Evolutionary conservation across 2,888 invertebrate species (phyloP).

Genomic region (Frankliniella intonsa): DNA sequence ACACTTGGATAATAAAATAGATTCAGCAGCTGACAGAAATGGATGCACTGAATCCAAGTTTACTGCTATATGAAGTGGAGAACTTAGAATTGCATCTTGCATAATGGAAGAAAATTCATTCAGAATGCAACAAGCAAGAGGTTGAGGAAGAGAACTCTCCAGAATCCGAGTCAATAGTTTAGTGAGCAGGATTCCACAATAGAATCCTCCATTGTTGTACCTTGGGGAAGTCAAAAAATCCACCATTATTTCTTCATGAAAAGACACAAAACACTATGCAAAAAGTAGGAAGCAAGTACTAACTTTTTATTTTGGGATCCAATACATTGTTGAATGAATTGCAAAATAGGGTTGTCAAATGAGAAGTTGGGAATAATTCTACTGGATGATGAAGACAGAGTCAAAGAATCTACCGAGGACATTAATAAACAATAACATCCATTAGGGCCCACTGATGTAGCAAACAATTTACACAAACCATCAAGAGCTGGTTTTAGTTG

Average conservation of each 20-base stretch:
- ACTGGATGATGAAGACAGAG: background rate
- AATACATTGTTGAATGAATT: background rate
- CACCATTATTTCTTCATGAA: background rate
- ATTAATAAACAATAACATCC: background rate
- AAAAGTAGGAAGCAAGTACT: background rate
- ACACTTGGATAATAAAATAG: background rate
- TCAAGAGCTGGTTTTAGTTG: background rate
- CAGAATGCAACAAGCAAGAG: background rate
- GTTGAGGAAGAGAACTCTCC: background rate
- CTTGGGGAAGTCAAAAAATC: background rate
- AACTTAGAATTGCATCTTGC: background rate
- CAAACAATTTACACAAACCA: background rate
- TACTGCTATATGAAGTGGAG: background rate
- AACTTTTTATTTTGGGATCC: background rate
- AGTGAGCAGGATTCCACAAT: background rate
- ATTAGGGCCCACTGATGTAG: background rate
- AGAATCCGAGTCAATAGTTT: background rate
- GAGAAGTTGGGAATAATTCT: background rate
- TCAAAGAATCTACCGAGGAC: background rate
- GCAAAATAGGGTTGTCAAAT: background rate
- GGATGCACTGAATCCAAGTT: background rate
- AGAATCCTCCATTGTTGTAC: background rate
- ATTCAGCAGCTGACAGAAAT: background rate
- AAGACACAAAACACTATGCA: background rate
- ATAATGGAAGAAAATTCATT: background rate